Percentiles rank a stretch among this genome's conserved stretches.
Evolutionary conservation across 2,113 vertebrate genomes (phyloP).

Genomic region (Willisornis vidua): DNA sequence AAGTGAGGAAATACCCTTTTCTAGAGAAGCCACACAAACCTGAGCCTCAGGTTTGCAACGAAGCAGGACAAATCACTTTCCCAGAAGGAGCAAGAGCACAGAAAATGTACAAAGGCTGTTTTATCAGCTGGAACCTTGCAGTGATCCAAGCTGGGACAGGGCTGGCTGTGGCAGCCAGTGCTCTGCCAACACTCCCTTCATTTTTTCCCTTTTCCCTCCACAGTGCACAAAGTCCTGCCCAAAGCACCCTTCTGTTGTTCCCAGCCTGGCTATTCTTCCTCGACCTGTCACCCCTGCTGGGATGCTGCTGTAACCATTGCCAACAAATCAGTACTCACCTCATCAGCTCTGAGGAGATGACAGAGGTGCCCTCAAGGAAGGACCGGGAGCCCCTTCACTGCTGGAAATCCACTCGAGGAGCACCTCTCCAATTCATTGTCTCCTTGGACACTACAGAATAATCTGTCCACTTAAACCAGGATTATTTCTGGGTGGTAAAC

Average conservation of each 20-base stretch:
- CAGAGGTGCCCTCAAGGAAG: neutral
- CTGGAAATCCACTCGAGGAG: neutral
- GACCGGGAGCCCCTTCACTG: rapidly evolving
- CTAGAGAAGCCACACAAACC: neutral
- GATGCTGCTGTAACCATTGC: neutral
- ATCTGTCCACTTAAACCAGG: conserved; percentile 56
- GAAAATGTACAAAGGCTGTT: neutral
- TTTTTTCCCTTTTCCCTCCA: neutral
- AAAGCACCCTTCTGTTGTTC: rapidly evolving
- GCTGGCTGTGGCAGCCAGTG: neutral
- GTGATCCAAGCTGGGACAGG: neutral
- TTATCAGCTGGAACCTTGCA: neutral
- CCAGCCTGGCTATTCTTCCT: neutral
- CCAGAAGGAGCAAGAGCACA: neutral
- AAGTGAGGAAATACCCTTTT: neutral
- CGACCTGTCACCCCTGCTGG: rapidly evolving
- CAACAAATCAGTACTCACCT: rapidly evolving
- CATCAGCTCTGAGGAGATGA: neutral
- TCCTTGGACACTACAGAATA: conserved; percentile 13
- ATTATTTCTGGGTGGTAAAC: conserved; percentile 74
- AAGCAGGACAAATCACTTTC: neutral
- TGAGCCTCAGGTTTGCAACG: neutral
- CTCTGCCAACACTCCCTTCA: neutral
- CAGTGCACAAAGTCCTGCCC: neutral
- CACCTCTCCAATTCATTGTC: neutral